Evolutionary conservation across 2,797 vertebrate genomes (phyloP).

Genomic region (Acipenser transmontanus): DNA sequence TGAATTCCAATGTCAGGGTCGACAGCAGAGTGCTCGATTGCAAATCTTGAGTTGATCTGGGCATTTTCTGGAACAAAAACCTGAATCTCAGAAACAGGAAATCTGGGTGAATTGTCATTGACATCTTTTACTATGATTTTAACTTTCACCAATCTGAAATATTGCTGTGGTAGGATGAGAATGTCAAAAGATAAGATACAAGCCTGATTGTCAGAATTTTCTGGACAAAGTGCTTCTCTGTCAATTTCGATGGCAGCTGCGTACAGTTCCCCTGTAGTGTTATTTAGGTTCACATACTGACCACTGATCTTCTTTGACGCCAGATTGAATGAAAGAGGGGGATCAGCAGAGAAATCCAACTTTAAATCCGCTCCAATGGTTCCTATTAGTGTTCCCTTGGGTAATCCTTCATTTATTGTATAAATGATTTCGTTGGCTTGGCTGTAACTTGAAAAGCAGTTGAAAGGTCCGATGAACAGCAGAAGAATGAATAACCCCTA

Average conservation of each 20-base stretch:
- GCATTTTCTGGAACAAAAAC: slow-evolving; percentile 86
- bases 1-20: slow-evolving; percentile 82
- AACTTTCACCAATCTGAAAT: slow-evolving; percentile 92
- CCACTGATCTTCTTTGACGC: slow-evolving; percentile 71
- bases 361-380: slow-evolving; percentile 78
- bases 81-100: slow-evolving; percentile 75
- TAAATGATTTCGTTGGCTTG: slow-evolving; percentile 88
- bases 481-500: slow-evolving; percentile 70
- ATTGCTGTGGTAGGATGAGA: slow-evolving; percentile 87
- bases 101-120: slow-evolving; percentile 87
- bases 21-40: slow-evolving; percentile 84
- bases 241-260: slow-evolving; percentile 83
- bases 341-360: slow-evolving; percentile 59
- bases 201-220: slow-evolving; percentile 50
- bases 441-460: slow-evolving; percentile 84
- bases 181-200: slow-evolving; percentile 86
- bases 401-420: slow-evolving; percentile 91
- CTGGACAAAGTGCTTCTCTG: slow-evolving; percentile 78
- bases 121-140: slow-evolving; percentile 85
- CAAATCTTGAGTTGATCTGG: slow-evolving; percentile 77
- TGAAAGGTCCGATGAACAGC: slow-evolving; percentile 76
- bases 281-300: slow-evolving; percentile 83
- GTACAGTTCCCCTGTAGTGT: slow-evolving; percentile 78
- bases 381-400: slow-evolving; percentile 82
- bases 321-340: slow-evolving; percentile 80